phyloP scores from a whole-genome alignment of 1,140 invertebrate genomes.

The Drosophila parvula region DNA sequence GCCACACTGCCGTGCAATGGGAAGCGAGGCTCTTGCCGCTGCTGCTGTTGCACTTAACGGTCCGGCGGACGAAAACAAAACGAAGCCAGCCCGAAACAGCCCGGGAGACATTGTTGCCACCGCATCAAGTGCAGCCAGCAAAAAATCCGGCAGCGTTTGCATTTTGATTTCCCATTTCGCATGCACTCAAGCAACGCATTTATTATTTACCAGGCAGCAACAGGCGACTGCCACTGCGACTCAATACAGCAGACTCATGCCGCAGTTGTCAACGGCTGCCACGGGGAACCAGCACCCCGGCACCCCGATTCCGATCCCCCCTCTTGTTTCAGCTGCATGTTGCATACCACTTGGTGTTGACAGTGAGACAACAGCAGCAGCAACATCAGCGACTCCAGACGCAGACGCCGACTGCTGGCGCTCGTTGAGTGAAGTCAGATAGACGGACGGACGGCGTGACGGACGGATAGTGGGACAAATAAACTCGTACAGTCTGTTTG shows the following conservation, averaged over 20 bases:
- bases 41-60: slow-evolving; percentile 68
- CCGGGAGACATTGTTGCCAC: slow-evolving; percentile 52
- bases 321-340: slow-evolving; percentile 48
- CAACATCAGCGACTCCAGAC: slow-evolving; percentile 42
- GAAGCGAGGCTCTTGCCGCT: slow-evolving; percentile 28
- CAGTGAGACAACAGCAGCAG: slow-evolving; percentile 56
- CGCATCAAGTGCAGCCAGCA: slow-evolving; percentile 50
- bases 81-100: slow-evolving; percentile 40
- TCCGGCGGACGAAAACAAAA: slow-evolving; percentile 68
- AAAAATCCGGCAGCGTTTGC: slow-evolving; percentile 78
- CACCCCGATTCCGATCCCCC: neutral
- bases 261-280: slow-evolving; percentile 70
- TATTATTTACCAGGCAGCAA: slow-evolving; percentile 73
- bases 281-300: slow-evolving; percentile 55
- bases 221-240: slow-evolving; percentile 34
- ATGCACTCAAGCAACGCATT: slow-evolving; percentile 80
- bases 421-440: slow-evolving; percentile 67
- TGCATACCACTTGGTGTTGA: slow-evolving; percentile 78
- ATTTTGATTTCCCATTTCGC: slow-evolving; percentile 79
- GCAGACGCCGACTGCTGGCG: slow-evolving; percentile 69
- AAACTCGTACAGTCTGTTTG: slow-evolving; percentile 30
- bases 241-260: slow-evolving; percentile 74
- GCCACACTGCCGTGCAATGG: slow-evolving; percentile 51
- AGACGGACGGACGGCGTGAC: slow-evolving; percentile 26
- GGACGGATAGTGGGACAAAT: slow-evolving; percentile 41